A percentile compares a stretch with the other conserved stretches of the same genome.
phyloP scores from a whole-genome alignment of 2,888 invertebrate species.

The Myopa testacea region DNA sequence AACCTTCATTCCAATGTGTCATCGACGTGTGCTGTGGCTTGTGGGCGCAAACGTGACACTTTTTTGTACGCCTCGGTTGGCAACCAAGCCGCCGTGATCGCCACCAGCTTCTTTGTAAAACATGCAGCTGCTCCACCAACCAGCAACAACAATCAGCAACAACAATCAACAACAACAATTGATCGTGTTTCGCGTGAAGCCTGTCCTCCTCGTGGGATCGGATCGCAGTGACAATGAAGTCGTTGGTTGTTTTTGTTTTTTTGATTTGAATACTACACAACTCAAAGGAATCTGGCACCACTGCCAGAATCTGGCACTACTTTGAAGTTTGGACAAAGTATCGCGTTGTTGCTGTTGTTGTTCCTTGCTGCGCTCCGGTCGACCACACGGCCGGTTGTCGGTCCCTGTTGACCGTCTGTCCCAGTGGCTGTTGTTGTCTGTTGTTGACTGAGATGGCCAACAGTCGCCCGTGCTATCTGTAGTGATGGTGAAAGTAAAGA shows the following conservation, averaged over 20 bases:
- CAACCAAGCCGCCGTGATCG: not conserved
- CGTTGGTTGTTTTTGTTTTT: not conserved
- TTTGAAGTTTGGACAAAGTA: not conserved
- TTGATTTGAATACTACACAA: not conserved
- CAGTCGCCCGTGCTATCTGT: not conserved
- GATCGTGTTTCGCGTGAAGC: conserved; percentile 6
- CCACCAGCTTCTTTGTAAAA: not conserved
- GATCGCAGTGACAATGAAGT: conserved; percentile 19
- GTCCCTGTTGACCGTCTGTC: not conserved
- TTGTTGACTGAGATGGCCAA: not conserved
- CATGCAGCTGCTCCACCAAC: not conserved
- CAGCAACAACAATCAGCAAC: not conserved
- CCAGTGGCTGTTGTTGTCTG: not conserved
- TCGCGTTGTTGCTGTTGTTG: not conserved
- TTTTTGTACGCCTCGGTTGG: not conserved
- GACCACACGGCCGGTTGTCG: too few relatives aligned
- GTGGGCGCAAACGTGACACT: conserved; percentile 25
- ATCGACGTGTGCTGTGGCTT: conserved; percentile 12
- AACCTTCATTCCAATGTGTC: conserved; percentile 12
- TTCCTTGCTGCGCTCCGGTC: not conserved
- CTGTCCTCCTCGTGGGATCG: conserved; percentile 8
- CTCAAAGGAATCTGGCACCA: conserved; percentile 1
- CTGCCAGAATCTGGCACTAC: too few relatives aligned
- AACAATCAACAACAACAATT: conserved; percentile 14
- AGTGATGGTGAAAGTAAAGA: not conserved